Base-by-base conservation (phyloP, 2,888 invertebrate genomes). In the Plagodis dolabraria region DNA sequence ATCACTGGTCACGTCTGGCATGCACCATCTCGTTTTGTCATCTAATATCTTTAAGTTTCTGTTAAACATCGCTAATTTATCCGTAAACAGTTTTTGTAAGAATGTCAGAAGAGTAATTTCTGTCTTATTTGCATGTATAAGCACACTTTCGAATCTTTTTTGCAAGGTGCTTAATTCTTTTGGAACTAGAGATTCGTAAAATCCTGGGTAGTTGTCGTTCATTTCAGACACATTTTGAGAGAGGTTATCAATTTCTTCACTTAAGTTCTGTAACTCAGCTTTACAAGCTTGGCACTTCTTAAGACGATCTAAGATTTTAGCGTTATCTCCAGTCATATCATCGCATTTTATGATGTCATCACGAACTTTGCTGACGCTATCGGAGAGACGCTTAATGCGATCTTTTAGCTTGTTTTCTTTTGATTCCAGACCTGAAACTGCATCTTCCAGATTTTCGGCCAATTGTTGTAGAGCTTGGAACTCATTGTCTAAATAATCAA, bases 1-100 rank as follows among this genome's bases (percentile, higher is more conserved):
- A 78, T 99, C 98, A 76, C 97, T 98, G 38, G 96, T 95, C 0
- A 96, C 94, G 78, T 98, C 98, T 0, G 98, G 97, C 75, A 96
- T 94, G 82, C 98, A 99, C 98, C 98, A 98, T 10, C 95, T 94
- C 0, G 98, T 95, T 85, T 98, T 98, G 77, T 99, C 98, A 65
- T 96, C 96, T 67, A 97, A 95, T 0, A 96, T 95, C 52, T 95
- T 94, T 8, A 98, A 94, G 78, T 97, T 95, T 71, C 98, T 94
- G 73, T 97, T 96, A 42, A 98, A 93, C 79, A 96, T 96, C 48
- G 95, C 95, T 57, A 97, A 94, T 77, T 97, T 98, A 68, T 98
- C 98, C 48, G 95, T 95, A 74, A 98, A 97, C 69, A 96, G 94
- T 83, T 98, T 98, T 78, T 97, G 97, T 53, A 99, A 92, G 86